phyloP scores from a whole-genome alignment of 1,140 invertebrate species.

The Zophobas morio region DNA sequence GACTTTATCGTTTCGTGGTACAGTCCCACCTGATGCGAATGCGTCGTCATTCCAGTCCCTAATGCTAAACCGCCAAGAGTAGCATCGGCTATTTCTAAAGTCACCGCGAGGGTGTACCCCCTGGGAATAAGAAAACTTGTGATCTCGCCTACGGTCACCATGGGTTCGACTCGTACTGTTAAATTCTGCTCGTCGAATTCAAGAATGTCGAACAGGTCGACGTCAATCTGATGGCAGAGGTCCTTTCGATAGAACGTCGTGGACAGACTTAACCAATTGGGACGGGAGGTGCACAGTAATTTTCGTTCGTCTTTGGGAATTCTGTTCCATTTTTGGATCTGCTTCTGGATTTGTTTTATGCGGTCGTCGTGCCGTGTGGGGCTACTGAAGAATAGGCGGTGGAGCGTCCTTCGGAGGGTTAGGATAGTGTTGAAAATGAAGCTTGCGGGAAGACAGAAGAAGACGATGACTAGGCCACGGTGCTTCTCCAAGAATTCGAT shows the following conservation, averaged over 20 bases:
- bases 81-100: conserved; percentile 70
- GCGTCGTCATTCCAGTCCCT: conserved; percentile 72
- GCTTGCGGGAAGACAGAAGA: conserved; percentile 78
- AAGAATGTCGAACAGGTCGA: conserved; percentile 73
- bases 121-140: conserved; percentile 69
- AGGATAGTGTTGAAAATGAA: conserved; percentile 75
- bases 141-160: conserved; percentile 72
- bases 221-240: conserved; percentile 73
- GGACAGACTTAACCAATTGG: conserved; percentile 79
- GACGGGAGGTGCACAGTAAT: conserved; percentile 75
- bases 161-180: conserved; percentile 68
- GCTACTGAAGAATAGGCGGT: conserved; percentile 68
- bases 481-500: conserved; percentile 75
- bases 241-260: conserved; percentile 78
- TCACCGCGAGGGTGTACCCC: conserved; percentile 73
- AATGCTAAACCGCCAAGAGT: conserved; percentile 73
- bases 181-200: conserved; percentile 69
- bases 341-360: conserved; percentile 73
- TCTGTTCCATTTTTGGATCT: conserved; percentile 74
- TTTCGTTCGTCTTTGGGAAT: conserved; percentile 69
- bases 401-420: conserved; percentile 67
- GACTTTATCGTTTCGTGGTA: conserved; percentile 72
- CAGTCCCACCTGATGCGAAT: conserved; percentile 70
- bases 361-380: conserved; percentile 70
- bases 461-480: conserved; percentile 75